Evolutionary conservation across 2,888 invertebrate genomes (phyloP).

Genomic region (Acrocyrtus sp.): DNA sequence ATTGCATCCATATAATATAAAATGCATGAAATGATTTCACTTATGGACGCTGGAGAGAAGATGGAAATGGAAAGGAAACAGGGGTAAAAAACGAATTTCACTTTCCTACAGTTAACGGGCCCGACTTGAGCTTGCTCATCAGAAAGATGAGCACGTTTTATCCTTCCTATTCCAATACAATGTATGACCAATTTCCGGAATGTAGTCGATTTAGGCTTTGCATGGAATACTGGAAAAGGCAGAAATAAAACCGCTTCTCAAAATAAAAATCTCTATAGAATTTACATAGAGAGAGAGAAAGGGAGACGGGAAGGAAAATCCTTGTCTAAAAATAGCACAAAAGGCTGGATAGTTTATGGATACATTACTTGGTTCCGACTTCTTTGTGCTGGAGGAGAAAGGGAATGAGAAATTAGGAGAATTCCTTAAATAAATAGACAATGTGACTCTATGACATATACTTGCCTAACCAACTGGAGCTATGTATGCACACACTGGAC

Average conservation of each 20-base stretch:
- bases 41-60: neutral
- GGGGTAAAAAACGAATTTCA: neutral
- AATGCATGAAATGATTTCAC: constrained; percentile 19
- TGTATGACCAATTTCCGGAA: constrained; percentile 9
- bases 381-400: constrained; percentile 1
- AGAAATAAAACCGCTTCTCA: neutral
- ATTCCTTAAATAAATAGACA: constrained; percentile 32
- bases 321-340: neutral
- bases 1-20: neutral
- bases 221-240: neutral
- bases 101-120: neutral
- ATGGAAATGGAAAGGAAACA: neutral
- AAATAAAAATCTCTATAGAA: neutral
- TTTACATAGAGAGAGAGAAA: neutral
- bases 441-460: too few species aligned
- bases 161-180: too few species aligned
- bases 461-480: too few species aligned
- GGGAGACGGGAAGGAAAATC: neutral
- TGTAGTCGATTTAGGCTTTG: neutral
- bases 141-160: too few species aligned
- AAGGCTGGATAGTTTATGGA: neutral
- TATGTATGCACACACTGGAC: neutral
- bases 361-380: neutral
- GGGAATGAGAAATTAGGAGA: constrained; percentile 32
- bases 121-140: neutral